Percentiles rank a stretch among this genome's conserved stretches.
Evolutionary conservation across 2,113 vertebrate genomes (phyloP).

Genomic region (Sialia sialis): DNA sequence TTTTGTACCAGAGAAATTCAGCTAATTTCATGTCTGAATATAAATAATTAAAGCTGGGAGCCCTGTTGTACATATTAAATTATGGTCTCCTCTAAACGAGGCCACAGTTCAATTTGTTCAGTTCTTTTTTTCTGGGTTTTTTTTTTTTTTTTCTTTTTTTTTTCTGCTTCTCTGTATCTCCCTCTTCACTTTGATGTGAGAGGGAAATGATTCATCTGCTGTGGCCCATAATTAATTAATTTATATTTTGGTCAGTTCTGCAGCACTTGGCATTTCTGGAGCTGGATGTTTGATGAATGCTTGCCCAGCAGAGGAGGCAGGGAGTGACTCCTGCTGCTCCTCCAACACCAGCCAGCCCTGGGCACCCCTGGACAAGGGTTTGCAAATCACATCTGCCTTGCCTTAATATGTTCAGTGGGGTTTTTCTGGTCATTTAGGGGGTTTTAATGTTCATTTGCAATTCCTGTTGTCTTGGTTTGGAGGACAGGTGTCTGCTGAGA

Average conservation of each 20-base stretch:
- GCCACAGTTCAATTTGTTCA: constrained; percentile 1
- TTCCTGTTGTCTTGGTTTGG: too few species aligned
- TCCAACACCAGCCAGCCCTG: background rate
- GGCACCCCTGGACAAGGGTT: background rate
- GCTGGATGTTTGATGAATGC: background rate
- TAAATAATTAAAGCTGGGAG: background rate
- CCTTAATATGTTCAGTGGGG: accelerated
- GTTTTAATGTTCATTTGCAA: accelerated
- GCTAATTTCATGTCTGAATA: background rate
- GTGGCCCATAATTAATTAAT: background rate
- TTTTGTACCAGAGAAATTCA: background rate
- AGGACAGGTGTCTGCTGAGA: too few species aligned
- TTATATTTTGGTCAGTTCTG: constrained; percentile 24
- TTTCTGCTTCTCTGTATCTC: background rate
- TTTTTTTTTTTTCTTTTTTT: background rate
- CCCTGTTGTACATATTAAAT: background rate
- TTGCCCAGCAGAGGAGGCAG: background rate
- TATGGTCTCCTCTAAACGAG: background rate
- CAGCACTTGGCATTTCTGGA: background rate
- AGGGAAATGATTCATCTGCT: background rate
- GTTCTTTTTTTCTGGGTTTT: background rate
- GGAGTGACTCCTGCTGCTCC: background rate
- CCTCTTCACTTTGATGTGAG: background rate
- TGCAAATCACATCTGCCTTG: background rate
- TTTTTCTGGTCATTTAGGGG: background rate